Conservation (phyloP, 2,113 vertebrate species). For the Gracilinanus agilis region DNA sequence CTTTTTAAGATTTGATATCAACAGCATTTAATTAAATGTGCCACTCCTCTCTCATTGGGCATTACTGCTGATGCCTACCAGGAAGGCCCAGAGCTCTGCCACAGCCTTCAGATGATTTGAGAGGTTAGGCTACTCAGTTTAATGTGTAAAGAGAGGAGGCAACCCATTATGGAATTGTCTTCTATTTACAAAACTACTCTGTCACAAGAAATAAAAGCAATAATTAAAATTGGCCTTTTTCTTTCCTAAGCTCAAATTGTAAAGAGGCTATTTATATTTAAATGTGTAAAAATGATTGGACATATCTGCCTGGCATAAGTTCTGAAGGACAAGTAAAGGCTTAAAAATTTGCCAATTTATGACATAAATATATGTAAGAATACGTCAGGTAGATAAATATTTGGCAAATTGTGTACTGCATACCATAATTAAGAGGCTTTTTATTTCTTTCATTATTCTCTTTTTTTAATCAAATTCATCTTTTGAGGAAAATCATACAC, state of each 20-base stretch:
- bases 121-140: neutral
- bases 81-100: conserved; percentile 66
- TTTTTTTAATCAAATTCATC: conserved; percentile 77
- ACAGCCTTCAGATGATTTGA: neutral
- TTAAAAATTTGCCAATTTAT: neutral
- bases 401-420: conserved; percentile 68
- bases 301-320: conserved; percentile 19
- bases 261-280: conserved; percentile 46
- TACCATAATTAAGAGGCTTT: conserved; percentile 74
- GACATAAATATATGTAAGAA: conserved; percentile 33
- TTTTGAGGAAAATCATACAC: conserved; percentile 73
- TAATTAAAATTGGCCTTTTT: neutral
- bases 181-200: conserved; percentile 12
- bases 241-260: conserved; percentile 22
- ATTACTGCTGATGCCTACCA: conserved; percentile 43
- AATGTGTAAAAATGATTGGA: conserved; percentile 2
- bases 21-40: conserved; percentile 79
- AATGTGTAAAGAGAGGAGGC: neutral
- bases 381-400: conserved; percentile 62
- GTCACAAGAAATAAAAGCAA: conserved; percentile 35
- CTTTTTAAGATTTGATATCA: conserved; percentile 77
- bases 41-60: conserved; percentile 42
- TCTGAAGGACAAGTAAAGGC: conserved; percentile 56
- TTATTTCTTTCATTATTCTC: conserved; percentile 71
- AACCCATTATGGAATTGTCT: neutral